These are phyloP conservation scores for Oophaga sylvatica DNA, from an alignment of 2,797 vertebrate species.

Conservation along the genomic window DNA sequence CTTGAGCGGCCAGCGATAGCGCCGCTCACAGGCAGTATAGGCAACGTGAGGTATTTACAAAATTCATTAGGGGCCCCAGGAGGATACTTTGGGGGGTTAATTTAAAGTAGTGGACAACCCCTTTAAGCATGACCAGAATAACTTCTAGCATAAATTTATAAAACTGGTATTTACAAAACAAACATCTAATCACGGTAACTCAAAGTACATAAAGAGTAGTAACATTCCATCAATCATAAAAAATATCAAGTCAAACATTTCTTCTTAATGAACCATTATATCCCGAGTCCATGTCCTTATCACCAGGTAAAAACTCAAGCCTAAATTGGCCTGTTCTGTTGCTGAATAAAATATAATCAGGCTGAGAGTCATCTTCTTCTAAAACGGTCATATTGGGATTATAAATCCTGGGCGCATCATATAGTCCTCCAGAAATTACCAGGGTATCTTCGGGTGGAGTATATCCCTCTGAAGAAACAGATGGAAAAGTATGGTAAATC, in stretches of 20 bases:
- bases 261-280: conserved; percentile 49
- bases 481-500: not conserved
- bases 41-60: too few species aligned
- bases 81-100: too few species aligned
- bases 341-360: conserved; percentile 59
- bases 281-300: conserved; percentile 59
- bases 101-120: too few species aligned
- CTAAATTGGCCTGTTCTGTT: conserved; percentile 68
- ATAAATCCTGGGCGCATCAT: conserved; percentile 75
- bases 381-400: conserved; percentile 69
- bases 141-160: not conserved
- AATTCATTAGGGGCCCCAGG: too few species aligned
- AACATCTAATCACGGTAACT: conserved; percentile 14
- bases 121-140: not conserved
- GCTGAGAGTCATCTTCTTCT: conserved; percentile 65
- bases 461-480: conserved; percentile 66
- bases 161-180: conserved; percentile 15
- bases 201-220: not conserved
- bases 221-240: not conserved
- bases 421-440: conserved; percentile 78
- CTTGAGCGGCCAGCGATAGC: too few species aligned
- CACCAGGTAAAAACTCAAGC: conserved; percentile 73
- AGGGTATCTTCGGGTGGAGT: conserved; percentile 73
- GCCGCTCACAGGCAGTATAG: too few species aligned
- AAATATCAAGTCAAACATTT: conserved; percentile 51